Evolutionary conservation across 1,140 invertebrate species (phyloP).

Genomic region (Gryllus bimaculatus): DNA sequence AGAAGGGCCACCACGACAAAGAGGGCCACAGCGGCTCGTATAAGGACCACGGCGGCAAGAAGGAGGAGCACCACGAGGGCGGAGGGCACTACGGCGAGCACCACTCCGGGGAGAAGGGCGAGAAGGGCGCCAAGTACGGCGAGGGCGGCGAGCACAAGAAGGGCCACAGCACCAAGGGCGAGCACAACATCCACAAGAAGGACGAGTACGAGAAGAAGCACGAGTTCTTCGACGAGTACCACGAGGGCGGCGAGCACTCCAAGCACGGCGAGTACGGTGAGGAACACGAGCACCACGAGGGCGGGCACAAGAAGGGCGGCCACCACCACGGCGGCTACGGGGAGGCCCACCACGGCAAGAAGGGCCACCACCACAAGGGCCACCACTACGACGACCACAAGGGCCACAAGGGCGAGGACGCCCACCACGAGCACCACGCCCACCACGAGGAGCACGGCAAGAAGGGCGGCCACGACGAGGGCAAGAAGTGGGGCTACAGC

Average conservation of each 20-base stretch:
- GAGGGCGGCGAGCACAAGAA: conserved; percentile 22
- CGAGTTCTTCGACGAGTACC: conserved; percentile 25
- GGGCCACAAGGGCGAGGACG: conserved; percentile 42
- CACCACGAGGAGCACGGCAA: conserved; percentile 37
- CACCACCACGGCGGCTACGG: conserved; percentile 30
- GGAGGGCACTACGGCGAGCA: conserved; percentile 22
- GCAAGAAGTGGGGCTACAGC: conserved; percentile 39
- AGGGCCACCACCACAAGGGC: conserved; percentile 44
- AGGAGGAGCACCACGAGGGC: conserved; percentile 22
- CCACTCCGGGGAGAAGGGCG: conserved; percentile 20
- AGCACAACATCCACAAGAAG: conserved; percentile 61
- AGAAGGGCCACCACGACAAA: conserved; percentile 22
- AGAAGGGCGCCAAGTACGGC: conserved; percentile 23
- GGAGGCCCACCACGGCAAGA: conserved; percentile 46
- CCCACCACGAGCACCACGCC: conserved; percentile 37
- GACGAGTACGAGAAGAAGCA: conserved; percentile 47
- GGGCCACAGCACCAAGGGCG: conserved; percentile 35
- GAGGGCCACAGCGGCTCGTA: conserved; percentile 20
- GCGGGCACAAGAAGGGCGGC: conserved; percentile 35
- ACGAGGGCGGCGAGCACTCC: conserved; percentile 23
- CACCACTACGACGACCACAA: conserved; percentile 43
- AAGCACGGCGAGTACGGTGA: conserved; percentile 22
- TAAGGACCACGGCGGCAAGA: conserved; percentile 22
- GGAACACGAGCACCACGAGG: conserved; percentile 22
- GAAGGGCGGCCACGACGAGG: conserved; percentile 38